phyloP scores from a whole-genome alignment of 2,888 invertebrate genomes.

The Criorhina ranunculi region DNA sequence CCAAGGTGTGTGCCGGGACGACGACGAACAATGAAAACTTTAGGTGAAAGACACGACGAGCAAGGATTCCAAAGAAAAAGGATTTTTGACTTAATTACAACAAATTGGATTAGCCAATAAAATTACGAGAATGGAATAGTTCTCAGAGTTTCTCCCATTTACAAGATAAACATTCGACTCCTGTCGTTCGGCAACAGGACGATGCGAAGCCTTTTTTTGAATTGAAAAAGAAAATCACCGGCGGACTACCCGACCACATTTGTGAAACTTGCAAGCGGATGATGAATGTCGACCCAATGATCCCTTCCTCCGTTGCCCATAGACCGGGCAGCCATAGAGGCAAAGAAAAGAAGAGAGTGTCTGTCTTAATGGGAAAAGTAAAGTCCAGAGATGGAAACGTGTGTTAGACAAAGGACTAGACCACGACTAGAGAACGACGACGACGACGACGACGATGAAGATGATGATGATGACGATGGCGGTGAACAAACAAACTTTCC shows the following conservation, averaged over 20 bases:
- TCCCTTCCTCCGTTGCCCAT: conserved; percentile 34
- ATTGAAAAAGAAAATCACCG: conserved; percentile 72
- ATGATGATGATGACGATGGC: conserved; percentile 42
- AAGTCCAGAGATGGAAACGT: conserved; percentile 68
- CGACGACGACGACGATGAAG: conserved; percentile 7
- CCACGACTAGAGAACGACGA: background rate
- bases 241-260: conserved; percentile 52
- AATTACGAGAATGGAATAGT: conserved; percentile 76
- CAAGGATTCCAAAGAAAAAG: conserved; percentile 65
- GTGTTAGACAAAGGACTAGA: conserved; percentile 55
- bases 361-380: conserved; percentile 74
- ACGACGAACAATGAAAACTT: conserved; percentile 52
- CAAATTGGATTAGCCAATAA: conserved; percentile 77
- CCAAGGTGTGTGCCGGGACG: conserved; percentile 15
- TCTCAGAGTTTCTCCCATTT: conserved; percentile 75
- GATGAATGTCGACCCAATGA: conserved; percentile 74
- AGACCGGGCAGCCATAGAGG: conserved; percentile 1
- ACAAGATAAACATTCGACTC: conserved; percentile 75
- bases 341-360: conserved; percentile 65
- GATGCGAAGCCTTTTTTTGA: conserved; percentile 27
- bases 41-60: conserved; percentile 34
- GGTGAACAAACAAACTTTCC: conserved; percentile 70
- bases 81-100: conserved; percentile 77
- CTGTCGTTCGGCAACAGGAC: conserved; percentile 54
- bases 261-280: conserved; percentile 62